Base-by-base conservation (phyloP, 1,140 invertebrate species). In the Bombus waltoni region DNA sequence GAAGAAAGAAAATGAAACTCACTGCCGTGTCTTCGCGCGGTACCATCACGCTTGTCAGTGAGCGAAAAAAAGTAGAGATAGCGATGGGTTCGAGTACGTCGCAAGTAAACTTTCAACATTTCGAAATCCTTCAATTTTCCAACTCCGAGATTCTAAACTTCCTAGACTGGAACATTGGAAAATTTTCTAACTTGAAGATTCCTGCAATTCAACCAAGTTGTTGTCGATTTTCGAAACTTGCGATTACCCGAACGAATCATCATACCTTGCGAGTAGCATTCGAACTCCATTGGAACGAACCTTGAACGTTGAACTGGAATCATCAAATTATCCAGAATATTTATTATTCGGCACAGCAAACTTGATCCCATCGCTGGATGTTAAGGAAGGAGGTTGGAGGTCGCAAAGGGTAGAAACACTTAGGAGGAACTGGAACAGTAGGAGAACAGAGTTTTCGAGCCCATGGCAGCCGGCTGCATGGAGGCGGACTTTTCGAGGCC, bases 401-500 rank as follows among this genome's bases (percentile, higher is more conserved):
- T 57, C 35, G 42, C 32, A 40, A 62, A n/a, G 28, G 28, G 59
- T n/a, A 18, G 28, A 78, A 78, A 78, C 72, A 83, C 73, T 83
- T 83, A 83, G 32, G 42, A 22, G n/a, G 59, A 75, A 38, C 53
- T 42, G 71, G 78, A 81, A 53, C 38, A 59, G 65, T 25, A 40
- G 38, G 35, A 40, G 42, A 62, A 62, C 40, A 32, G 62, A 82
- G 42, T 65, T 75, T 74, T 65, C 53, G 57, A 74, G 44, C 66
- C 66, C 18, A 44, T 62, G 32, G 62, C 40, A 65, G 74, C n/a
- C 4, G 11, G 40, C 10, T 57, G 10, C 53, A 53, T 13, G 38
- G 44, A 35, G 32, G n/a, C 72, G 32, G 53, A 57, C 57, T 83
- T 72, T 72, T 76, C 44, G 65, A 88, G 84, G 28, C 68, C 87